phyloP scores from a whole-genome alignment of 2,888 invertebrate genomes.

The Hirtodrosophila duncani region DNA sequence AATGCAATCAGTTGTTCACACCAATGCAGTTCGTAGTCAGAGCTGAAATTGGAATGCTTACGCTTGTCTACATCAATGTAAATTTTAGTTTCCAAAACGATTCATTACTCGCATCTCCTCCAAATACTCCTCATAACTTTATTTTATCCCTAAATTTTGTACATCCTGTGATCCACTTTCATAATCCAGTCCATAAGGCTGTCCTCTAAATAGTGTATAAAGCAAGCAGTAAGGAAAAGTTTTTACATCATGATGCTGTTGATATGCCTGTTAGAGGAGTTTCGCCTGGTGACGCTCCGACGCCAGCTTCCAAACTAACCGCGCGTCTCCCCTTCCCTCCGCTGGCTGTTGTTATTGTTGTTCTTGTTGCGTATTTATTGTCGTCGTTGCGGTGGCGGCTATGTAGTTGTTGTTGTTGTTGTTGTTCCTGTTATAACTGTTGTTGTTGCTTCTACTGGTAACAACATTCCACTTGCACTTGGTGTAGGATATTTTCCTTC shows the following conservation, averaged over 20 bases:
- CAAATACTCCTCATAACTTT: no score
- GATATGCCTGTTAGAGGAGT: constrained; percentile 55
- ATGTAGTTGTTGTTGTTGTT: constrained; percentile 13
- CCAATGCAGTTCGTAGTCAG: no score
- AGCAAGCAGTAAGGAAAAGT: constrained; percentile 46
- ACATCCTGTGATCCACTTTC: no score
- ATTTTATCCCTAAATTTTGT: no score
- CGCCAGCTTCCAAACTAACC: constrained; percentile 12
- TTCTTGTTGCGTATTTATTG: constrained; percentile 60
- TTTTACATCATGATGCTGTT: constrained; percentile 74
- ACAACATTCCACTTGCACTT: constrained; percentile 11
- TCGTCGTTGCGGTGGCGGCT: constrained; percentile 52
- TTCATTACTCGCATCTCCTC: no score
- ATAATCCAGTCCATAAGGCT: no score
- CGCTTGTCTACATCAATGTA: no score
- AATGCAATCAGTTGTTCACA: no score
- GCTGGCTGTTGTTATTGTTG: constrained; percentile 13
- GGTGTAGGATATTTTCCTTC: background rate
- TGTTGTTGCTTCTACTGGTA: constrained; percentile 8
- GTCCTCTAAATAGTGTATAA: no score
- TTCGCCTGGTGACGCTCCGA: background rate
- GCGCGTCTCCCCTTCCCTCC: background rate
- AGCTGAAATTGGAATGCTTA: no score
- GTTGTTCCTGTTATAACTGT: constrained; percentile 12
- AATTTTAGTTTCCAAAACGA: no score